A percentile compares a stretch with the other conserved stretches of the same genome.
These are phyloP conservation scores for Lordiphosa mommai DNA, from an alignment of 1,140 invertebrate genomes.

Conservation along the genomic window DNA sequence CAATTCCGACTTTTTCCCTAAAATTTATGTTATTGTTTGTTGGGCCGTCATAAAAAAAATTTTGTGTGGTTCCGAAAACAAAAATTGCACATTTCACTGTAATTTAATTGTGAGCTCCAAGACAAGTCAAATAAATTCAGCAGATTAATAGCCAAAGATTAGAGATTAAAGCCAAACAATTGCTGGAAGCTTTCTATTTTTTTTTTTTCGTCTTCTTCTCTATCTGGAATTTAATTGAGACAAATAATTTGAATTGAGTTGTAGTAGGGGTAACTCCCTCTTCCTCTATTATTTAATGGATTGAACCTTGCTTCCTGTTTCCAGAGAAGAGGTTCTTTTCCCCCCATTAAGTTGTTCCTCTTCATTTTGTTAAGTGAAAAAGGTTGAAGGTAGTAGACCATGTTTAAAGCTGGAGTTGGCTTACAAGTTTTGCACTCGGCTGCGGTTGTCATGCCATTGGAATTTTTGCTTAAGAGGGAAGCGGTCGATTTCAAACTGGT, in stretches of 20 bases:
- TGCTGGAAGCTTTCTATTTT: conserved; percentile 8
- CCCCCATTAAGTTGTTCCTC: conserved; percentile 38
- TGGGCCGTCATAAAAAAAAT: conserved; percentile 32
- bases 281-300: background rate
- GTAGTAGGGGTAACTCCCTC: background rate
- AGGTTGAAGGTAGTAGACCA: conserved; percentile 59
- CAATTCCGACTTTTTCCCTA: conserved; percentile 18
- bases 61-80: background rate
- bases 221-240: background rate
- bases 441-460: conserved; percentile 64
- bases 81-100: conserved; percentile 8
- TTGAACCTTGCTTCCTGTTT: conserved; percentile 3
- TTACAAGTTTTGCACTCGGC: conserved; percentile 49
- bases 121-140: conserved; percentile 37
- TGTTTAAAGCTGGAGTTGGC: conserved; percentile 32
- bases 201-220: background rate
- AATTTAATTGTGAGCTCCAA: conserved; percentile 34
- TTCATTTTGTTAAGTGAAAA: conserved; percentile 36
- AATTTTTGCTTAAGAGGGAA: conserved; percentile 41
- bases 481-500: conserved; percentile 40
- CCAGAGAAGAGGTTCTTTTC: conserved; percentile 2
- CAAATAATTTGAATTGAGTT: conserved; percentile 11
- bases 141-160: conserved; percentile 51
- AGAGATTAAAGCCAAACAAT: conserved; percentile 18
- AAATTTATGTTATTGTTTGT: conserved; percentile 34